Base-by-base conservation (phyloP, 2,113 vertebrate genomes). In the Petaurus breviceps region DNA sequence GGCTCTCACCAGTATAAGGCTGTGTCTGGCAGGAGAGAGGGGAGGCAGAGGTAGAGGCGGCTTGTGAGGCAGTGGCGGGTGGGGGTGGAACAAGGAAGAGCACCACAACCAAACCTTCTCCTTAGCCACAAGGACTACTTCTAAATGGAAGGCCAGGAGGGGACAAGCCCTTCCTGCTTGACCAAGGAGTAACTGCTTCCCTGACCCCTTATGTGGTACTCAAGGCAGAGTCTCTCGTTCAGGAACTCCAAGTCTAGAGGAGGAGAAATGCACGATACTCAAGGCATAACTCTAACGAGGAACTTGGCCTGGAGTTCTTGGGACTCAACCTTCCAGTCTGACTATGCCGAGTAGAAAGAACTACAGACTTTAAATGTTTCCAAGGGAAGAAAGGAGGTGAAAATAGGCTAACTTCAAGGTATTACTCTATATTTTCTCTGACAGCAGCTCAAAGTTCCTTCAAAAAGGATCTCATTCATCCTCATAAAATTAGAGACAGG, bases 1-100 rank as follows among this genome's bases (percentile, higher is more conserved):
- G 77, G 91, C 98, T 97, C 97, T 97, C 97, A 97, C 97, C 98
- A 96, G 98, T 98, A 98, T 97, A 93, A 96, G 97, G 97, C 96
- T n/a, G 96, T 96, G 98, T 97, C 98, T 98, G 98, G 97, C 95
- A 95, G 93, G 95, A 95, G 98, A 98, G 92, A 98, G 98, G 97
- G 98, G 93, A 96, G 90, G 89, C 89, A 4, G 25, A 43, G n/a
- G 49, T 26, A 95, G 51, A 57, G 1, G 3, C 25, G 51, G 23
- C 37, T 7, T 92, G 53, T 37, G 47, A 49, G 47, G 53, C 4
- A 19, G 52, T 92, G 94, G 94, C 19, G 93, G 93, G 49, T 37
- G 92, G 92, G 95, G 90, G 31, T 61, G 52, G 91, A 51, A 43
- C 95, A 47, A 57, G 51, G 43, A 47, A 93, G 77, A 54, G 77